Conservation (phyloP, 1,140 invertebrate species). For the Eumeta japonica region DNA sequence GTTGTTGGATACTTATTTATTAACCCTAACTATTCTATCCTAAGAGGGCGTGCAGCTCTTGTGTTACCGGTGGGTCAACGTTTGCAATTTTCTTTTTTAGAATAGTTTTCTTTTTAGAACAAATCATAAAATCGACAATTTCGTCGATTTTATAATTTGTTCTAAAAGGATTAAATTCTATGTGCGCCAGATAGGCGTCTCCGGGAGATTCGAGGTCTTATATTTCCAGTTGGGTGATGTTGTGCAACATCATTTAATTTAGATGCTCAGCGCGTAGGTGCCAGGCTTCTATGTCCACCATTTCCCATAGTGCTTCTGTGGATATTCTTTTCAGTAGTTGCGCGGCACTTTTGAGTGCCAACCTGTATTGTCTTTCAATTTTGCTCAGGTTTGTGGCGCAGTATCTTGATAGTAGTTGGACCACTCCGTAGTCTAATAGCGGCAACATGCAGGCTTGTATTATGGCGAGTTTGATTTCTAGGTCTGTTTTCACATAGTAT, state of each 20-base stretch:
- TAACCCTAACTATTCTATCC: too few species aligned
- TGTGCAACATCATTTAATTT: constrained; percentile 4
- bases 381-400: constrained; percentile 4
- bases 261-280: constrained; percentile 4
- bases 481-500: constrained; percentile 2
- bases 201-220: constrained; percentile 4
- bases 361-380: constrained; percentile 7
- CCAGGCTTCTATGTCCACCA: constrained; percentile 6
- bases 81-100: too few species aligned
- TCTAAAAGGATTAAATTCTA: constrained; percentile 3
- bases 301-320: constrained; percentile 8
- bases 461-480: constrained; percentile 3
- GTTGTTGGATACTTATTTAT: too few species aligned
- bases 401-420: constrained; percentile 5
- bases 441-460: constrained; percentile 9
- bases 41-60: too few species aligned
- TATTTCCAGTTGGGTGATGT: too few species aligned
- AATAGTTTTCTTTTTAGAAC: too few species aligned
- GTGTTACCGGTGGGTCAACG: too few species aligned
- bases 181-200: constrained; percentile 1
- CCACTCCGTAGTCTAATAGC: constrained; percentile 5
- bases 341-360: constrained; percentile 7
- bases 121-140: too few species aligned
- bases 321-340: constrained; percentile 3
- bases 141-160: constrained; percentile 5